Percentiles rank a stretch among this genome's conserved stretches.
These are phyloP conservation scores for Mustela lutreola DNA, from an alignment of 2,113 vertebrate genomes.

Conservation along the genomic window DNA sequence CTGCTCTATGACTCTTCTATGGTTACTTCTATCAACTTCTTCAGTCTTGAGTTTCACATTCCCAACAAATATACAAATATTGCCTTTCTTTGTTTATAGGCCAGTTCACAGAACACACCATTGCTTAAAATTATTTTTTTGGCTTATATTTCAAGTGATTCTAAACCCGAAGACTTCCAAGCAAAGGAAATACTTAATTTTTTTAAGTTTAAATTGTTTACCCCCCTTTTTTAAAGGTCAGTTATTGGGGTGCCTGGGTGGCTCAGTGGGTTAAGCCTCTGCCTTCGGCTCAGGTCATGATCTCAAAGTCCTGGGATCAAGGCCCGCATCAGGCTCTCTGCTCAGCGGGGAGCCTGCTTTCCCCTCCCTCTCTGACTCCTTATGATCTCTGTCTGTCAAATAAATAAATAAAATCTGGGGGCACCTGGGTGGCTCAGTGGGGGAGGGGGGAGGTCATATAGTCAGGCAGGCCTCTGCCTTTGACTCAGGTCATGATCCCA, in stretches of 20 bases:
- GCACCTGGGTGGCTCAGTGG: too few species aligned
- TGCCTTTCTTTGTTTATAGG: not conserved
- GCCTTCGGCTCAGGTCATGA: too few species aligned
- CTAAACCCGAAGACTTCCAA: not conserved
- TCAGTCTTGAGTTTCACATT: not conserved
- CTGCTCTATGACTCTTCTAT: not conserved
- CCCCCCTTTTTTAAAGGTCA: not conserved
- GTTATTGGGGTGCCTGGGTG: not conserved
- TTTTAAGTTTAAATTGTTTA: not conserved
- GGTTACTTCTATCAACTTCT: not conserved
- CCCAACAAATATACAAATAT: not conserved
- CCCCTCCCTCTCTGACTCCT: too few species aligned
- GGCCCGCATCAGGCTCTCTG: too few species aligned
- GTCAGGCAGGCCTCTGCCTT: too few species aligned
- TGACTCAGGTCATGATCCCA: too few species aligned
- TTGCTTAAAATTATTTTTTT: constrained; percentile 34
- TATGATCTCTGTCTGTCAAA: too few species aligned
- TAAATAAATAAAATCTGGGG: too few species aligned
- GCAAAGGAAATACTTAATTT: not conserved
- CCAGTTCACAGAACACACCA: not conserved
- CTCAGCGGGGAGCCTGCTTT: too few species aligned
- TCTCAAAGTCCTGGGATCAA: too few species aligned
- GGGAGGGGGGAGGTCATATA: too few species aligned
- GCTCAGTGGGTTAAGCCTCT: too few species aligned
- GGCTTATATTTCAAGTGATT: not conserved